Percentiles rank a stretch among this genome's conserved stretches.
Conservation (phyloP, 2,888 invertebrate genomes). For the Capitulum mitella region DNA sequence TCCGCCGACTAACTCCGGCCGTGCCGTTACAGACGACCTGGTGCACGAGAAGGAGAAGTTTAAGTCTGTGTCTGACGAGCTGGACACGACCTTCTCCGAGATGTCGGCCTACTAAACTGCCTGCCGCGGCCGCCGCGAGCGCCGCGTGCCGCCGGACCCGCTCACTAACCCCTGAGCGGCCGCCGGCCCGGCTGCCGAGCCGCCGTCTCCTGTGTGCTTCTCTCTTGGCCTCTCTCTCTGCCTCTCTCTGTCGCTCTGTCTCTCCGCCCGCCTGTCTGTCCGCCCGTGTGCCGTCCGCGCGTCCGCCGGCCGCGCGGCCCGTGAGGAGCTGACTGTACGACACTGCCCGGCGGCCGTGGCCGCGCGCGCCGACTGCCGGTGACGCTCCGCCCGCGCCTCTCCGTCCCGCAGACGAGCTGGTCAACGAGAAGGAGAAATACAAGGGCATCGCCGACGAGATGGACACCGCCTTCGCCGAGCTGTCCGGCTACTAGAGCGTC, state of each 20-base stretch:
- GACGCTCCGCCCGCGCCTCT: no score
- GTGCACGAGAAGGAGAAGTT: constrained; percentile 79
- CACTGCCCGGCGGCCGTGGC: neutral
- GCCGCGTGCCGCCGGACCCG: no score
- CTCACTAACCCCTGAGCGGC: no score
- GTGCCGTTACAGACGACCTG: constrained; percentile 65
- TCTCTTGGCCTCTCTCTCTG: constrained; percentile 31
- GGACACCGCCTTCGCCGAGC: constrained; percentile 92
- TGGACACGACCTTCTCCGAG: constrained; percentile 94
- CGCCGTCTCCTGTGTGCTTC: no score
- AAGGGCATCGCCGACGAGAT: constrained; percentile 96
- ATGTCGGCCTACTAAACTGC: constrained; percentile 83
- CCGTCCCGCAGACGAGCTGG: constrained; percentile 70
- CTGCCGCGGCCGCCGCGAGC: neutral
- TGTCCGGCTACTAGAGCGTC: constrained; percentile 68
- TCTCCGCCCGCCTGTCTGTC: neutral
- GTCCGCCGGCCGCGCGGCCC: neutral
- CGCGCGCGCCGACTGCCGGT: neutral
- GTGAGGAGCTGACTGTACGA: neutral
- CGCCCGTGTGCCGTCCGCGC: neutral
- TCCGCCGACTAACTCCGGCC: no score
- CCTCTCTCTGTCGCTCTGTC: neutral
- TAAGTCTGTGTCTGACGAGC: constrained; percentile 95
- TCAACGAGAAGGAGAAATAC: constrained; percentile 91
- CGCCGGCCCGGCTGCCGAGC: no score